Evolutionary conservation across 2,888 invertebrate genomes (phyloP), one percentile per base, ranked within the genome.

Genomic region (Venusia cambrica): DNA sequence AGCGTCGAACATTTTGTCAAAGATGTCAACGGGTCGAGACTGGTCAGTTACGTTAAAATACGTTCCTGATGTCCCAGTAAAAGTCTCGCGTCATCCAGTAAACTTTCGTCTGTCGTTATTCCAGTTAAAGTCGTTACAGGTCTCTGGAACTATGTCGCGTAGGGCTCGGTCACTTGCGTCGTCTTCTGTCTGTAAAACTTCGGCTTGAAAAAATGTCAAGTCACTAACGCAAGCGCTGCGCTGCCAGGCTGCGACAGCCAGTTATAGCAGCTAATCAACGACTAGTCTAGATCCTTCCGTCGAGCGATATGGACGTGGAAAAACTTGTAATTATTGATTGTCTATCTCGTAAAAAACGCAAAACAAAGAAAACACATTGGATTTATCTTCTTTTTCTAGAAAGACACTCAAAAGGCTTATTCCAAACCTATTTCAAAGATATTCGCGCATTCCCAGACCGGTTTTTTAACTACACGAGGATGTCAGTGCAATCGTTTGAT

Each of bases 351-450:
- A 51, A 48, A 41, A 51, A 49, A 49, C 42, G 49, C 38, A 51
- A 49, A 50, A 36, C 31, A 48, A 45, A 46, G 42, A 49, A 47
- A 51, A 54, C 27, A 49, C 24, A 51, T 29, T 49, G 49, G 51
- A 46, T 55, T 52, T 47, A 51, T 52, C 51, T 52, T 45, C 47
- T 55, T 51, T 48, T 55, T 47, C 45, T 48, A 45, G 48, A 58
- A 51, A 37, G 51, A 38, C 45, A 50, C 40, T 41, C 48, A 50
- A 52, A 46, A 51, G 46, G 51, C 42, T 51, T 49, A 45, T 52
- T 44, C 37, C 44, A 54, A 33, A 54, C 48, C 41, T 48, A 52
- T 46, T 51, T 50, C 32, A 48, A 47, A 43, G 49, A 49, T 45
- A 12, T 54, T 45, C 42, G 48, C 33, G 37, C 44, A 51, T 51